Conservation (phyloP, 2,888 invertebrate species). For the Coleophora flavipennella region DNA sequence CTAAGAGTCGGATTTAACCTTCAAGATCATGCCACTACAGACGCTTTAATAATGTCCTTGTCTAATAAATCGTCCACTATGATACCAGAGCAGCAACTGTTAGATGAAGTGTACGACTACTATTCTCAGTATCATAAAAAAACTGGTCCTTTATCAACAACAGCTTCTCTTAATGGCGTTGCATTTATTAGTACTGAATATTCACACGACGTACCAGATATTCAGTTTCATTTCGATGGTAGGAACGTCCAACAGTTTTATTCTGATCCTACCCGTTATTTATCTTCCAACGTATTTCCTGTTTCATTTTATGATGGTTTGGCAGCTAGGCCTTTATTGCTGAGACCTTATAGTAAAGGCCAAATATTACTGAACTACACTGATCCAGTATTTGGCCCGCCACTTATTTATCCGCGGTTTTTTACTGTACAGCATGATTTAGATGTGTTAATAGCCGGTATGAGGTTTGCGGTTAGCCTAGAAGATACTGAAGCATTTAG, state of each 20-base stretch:
- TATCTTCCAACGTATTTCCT: constrained; percentile 64
- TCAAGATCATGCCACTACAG: constrained; percentile 81
- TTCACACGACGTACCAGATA: constrained; percentile 68
- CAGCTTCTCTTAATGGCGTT: constrained; percentile 67
- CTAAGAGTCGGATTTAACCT: constrained; percentile 81
- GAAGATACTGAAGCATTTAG: constrained; percentile 74
- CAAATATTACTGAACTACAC: constrained; percentile 74
- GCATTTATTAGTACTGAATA: constrained; percentile 75
- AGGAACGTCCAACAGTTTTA: constrained; percentile 71
- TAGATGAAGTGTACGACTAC: constrained; percentile 55
- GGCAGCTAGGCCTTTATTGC: constrained; percentile 73
- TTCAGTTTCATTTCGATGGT: constrained; percentile 78
- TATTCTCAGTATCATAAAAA: constrained; percentile 45
- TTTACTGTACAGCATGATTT: constrained; percentile 77
- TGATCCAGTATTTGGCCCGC: constrained; percentile 81
- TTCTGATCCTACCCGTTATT: constrained; percentile 66
- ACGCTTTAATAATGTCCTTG: constrained; percentile 58
- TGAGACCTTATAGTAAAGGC: constrained; percentile 77
- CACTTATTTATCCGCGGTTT: constrained; percentile 81
- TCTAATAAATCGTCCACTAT: constrained; percentile 70
- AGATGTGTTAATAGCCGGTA: constrained; percentile 72
- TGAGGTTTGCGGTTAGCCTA: constrained; percentile 72
- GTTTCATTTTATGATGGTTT: constrained; percentile 76
- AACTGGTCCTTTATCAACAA: constrained; percentile 67
- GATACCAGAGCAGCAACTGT: constrained; percentile 41